These are phyloP conservation scores for Paragorgia papillata DNA, from an alignment of 92 coral and sea anemone genomes.

Conservation along the genomic window DNA sequence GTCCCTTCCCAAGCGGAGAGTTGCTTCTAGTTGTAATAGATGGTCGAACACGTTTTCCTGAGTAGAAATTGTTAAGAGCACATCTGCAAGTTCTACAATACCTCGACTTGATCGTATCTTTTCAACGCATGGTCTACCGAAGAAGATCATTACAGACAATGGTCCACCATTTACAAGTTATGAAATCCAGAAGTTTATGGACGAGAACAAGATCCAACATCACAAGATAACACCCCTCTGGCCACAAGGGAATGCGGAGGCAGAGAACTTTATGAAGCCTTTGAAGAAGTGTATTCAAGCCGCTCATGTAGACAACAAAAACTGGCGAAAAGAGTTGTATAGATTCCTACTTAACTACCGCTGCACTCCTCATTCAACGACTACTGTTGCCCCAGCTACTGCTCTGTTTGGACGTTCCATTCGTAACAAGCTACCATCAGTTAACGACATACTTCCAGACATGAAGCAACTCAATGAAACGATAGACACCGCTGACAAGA, in stretches of 20 bases:
- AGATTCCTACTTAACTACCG: neutral
- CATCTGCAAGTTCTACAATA: neutral
- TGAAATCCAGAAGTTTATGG: neutral
- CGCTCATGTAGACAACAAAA: neutral
- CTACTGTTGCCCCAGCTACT: conserved; percentile 6
- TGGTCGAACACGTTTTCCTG: conserved; percentile 17
- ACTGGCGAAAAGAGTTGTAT: neutral
- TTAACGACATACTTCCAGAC: no score
- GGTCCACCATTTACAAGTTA: conserved; percentile 6
- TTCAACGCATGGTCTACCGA: no score
- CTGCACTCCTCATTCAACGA: conserved; percentile 16
- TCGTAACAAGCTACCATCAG: no score
- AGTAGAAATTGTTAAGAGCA: neutral
- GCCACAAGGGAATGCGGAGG: conserved; percentile 25
- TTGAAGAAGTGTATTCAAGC: conserved; percentile 1
- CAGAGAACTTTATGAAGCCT: conserved; percentile 22
- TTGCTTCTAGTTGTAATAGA: conserved; percentile 5
- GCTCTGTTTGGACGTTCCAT: neutral
- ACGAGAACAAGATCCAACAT: neutral
- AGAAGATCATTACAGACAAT: no score
- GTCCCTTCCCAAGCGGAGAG: neutral
- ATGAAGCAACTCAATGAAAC: no score
- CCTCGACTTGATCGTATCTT: no score
- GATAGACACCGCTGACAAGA: no score
- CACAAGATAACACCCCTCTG: neutral